phyloP scores from a whole-genome alignment of 2,888 invertebrate species.

The Dione vanillae region DNA sequence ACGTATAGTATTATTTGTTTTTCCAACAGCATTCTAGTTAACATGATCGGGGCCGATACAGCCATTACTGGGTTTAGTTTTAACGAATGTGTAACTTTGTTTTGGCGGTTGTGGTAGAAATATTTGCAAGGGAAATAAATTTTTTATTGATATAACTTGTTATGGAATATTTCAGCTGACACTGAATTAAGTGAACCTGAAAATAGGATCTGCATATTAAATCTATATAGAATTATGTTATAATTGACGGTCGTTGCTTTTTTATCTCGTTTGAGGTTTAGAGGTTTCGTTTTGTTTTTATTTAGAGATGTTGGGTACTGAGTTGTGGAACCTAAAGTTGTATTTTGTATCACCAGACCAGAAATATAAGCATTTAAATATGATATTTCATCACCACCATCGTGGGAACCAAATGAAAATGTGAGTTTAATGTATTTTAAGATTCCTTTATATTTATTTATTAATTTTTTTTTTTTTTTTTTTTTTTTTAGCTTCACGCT shows the following conservation, averaged over 20 bases:
- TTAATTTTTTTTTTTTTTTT: too few relatives aligned
- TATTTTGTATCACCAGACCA: too few relatives aligned
- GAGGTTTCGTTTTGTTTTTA: too few relatives aligned
- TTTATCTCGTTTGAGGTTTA: too few relatives aligned
- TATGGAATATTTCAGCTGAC: slow-evolving; percentile 10
- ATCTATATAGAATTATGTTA: neutral
- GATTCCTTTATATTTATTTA: too few relatives aligned
- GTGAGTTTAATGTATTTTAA: too few relatives aligned
- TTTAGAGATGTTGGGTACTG: too few relatives aligned
- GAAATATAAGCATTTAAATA: too few relatives aligned
- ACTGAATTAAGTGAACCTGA: neutral
- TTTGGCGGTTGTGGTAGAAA: slow-evolving; percentile 8
- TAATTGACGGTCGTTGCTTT: neutral
- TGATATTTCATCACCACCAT: too few relatives aligned
- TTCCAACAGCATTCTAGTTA: slow-evolving; percentile 2
- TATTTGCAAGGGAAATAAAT: slow-evolving; percentile 12
- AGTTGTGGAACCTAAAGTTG: too few relatives aligned
- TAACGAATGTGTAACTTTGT: slow-evolving; percentile 15
- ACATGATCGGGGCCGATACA: neutral
- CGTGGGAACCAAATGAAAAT: too few relatives aligned
- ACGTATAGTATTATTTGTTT: neutral
- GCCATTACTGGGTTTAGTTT: slow-evolving; percentile 9
- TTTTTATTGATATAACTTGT: slow-evolving; percentile 6
- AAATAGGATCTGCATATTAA: slow-evolving; percentile 2
- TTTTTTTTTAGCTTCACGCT: too few relatives aligned